Evolutionary conservation across 2,888 invertebrate genomes (phyloP), one percentile per base, ranked within the genome.

Genomic region (Thumatha senex): DNA sequence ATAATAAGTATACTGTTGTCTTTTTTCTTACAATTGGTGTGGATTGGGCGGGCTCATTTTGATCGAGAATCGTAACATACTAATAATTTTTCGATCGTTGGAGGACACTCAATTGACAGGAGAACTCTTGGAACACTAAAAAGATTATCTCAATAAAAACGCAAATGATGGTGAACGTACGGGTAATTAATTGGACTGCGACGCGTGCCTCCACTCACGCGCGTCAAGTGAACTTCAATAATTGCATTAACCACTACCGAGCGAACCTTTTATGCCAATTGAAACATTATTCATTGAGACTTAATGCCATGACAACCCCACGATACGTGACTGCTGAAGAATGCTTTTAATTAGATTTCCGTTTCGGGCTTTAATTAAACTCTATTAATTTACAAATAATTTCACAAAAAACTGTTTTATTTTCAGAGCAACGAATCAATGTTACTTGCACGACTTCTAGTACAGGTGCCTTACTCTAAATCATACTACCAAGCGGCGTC

Each of bases 231-330:
- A 74, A 73, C 77, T 69, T 66, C 75, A 72, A 76, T 82, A 76
- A 81, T 76, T 80, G 76, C 71, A 74, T 80, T 73, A 78, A 72
- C 76, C 73, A 66, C 64, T 62, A 72, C 62, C 67, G 63, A 58
- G 66, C 61, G 51, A 56, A 61, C 61, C 45, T 68, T 64, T 66
- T 65, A 67, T 64, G 52, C 55, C 66, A 66, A 71, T 72, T 67
- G 67, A 72, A 65, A 68, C 58, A 66, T 61, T 66, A 63, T 67
- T 63, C 56, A 56, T 56, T 56, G 41, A 53, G 40, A 48, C 31
- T 50, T 48, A 42, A 46, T 36, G 36, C 51, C 51, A 46, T 36
- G 36, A 49, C 51, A 51, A n/a, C 31, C 50, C 42, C 46, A 51
- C 56, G 54, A 67, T 63, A 56, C 51, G 52, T 48, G 47, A 34